Conservation (phyloP, 2,797 vertebrate genomes). For the Chloroceryle inda region DNA sequence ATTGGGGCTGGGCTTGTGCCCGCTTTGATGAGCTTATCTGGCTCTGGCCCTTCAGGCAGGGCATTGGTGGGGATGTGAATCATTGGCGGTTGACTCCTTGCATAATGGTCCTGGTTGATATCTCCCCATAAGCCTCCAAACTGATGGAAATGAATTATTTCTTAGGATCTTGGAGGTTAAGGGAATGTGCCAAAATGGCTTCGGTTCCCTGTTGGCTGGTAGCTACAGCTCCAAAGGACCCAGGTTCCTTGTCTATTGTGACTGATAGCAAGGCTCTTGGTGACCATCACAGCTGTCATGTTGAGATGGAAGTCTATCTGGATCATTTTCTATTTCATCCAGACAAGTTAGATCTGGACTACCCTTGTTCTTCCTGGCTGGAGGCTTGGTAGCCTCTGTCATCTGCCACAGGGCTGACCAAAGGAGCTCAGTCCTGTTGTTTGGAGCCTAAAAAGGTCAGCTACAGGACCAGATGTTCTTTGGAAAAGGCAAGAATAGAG, state of each 20-base stretch:
- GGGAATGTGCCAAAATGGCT: neutral
- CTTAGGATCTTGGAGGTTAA: neutral
- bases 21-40: neutral
- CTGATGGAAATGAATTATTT: neutral
- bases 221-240: neutral
- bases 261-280: neutral
- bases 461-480: neutral
- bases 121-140: neutral
- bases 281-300: fast-evolving
- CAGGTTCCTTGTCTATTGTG: neutral
- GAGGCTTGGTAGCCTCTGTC: neutral
- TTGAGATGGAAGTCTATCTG: neutral
- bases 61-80: neutral
- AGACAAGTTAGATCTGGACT: neutral
- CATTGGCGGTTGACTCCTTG: fast-evolving
- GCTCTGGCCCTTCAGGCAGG: neutral
- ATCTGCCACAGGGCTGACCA: neutral
- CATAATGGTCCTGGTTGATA: neutral
- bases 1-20: neutral
- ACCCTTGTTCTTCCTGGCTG: neutral
- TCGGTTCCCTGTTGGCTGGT: neutral
- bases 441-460: neutral
- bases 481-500: neutral
- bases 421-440: neutral
- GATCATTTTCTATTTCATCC: neutral